Evolutionary conservation across 2,888 invertebrate species (phyloP), one percentile per base, ranked within the genome.

Genomic region (Lasius fuliginosus): DNA sequence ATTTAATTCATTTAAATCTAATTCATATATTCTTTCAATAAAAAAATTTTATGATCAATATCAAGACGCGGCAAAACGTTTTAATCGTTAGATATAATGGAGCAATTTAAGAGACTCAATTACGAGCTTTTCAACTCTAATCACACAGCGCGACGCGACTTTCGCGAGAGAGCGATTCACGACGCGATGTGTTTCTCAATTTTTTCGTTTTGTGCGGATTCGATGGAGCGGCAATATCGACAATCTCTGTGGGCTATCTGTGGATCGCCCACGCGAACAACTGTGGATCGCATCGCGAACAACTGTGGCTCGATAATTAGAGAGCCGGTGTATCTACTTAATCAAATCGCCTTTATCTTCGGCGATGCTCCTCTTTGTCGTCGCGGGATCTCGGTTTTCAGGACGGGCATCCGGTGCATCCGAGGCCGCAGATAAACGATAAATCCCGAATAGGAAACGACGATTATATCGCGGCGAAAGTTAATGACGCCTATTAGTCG

Each of bases 401-500:
- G 64, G 74, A 62, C 75, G 64, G 6, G 15, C 62, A 60, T n/a
- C 42, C 60, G 23, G 64, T 30, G 49, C 60, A 82, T 74, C 84
- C 81, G 77, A 64, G 84, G 77, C 68, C 42, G 15, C 89, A 83
- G 85, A 87, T 85, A 86, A 86, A 40, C 27, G 86, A 83, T 87
- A 88, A 83, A 87, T 79, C 74, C 42, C 49, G 68, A 69, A 56
- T 68, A 27, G 15, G 53, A 77, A 23, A 75, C 86, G 75, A 67
- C 86, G 91, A 90, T 91, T 85, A 87, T 18, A 60, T 86, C 84
- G 23, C 68, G 71, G 90, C 76, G 87, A 91, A 88, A 89, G 88
- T 89, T 91, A 91, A 90, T 86, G 85, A 87, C 86, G 82, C 83
- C 84, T 86, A 90, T 90, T 91, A 90, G 88, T 86, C 86, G 86